Percentiles rank a stretch among this genome's conserved stretches.
These are phyloP conservation scores for Zapornia atra DNA, from an alignment of 2,113 vertebrate species.

Conservation along the genomic window DNA sequence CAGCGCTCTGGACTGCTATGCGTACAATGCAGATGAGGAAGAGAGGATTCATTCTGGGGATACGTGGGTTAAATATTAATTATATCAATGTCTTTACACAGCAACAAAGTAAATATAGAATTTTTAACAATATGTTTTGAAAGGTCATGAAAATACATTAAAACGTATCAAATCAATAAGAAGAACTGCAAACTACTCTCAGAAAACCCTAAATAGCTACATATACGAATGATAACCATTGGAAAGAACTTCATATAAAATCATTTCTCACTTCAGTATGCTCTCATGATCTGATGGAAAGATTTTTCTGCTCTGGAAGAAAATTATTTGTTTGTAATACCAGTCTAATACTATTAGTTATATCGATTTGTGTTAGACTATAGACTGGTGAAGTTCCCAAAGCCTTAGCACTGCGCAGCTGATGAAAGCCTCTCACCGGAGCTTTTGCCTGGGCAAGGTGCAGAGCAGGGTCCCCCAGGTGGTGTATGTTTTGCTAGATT, in stretches of 20 bases:
- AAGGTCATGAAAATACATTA: conserved; percentile 71
- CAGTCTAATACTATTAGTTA: conserved; percentile 61
- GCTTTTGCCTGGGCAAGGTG: neutral
- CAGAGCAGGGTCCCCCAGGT: neutral
- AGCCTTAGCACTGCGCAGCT: conserved; percentile 1
- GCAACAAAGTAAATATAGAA: neutral
- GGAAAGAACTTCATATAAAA: conserved; percentile 57
- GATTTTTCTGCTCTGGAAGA: conserved; percentile 64
- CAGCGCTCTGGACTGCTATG: neutral
- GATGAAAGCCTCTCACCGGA: conserved; percentile 27
- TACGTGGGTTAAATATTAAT: neutral
- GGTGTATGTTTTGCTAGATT: neutral
- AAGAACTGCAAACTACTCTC: conserved; percentile 49
- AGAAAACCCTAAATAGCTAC: conserved; percentile 47
- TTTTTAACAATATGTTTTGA: conserved; percentile 65
- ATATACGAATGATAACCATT: conserved; percentile 39
- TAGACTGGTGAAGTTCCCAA: conserved; percentile 22
- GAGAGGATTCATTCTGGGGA: neutral
- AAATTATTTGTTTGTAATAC: conserved; percentile 67
- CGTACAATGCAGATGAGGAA: neutral
- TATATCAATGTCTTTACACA: neutral
- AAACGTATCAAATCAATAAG: conserved; percentile 69
- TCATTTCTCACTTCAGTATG: conserved; percentile 63
- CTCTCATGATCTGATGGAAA: conserved; percentile 55
- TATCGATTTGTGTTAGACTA: conserved; percentile 20